Base-by-base conservation (phyloP, 2,113 vertebrate species). In the Ctenomys sociabilis region DNA sequence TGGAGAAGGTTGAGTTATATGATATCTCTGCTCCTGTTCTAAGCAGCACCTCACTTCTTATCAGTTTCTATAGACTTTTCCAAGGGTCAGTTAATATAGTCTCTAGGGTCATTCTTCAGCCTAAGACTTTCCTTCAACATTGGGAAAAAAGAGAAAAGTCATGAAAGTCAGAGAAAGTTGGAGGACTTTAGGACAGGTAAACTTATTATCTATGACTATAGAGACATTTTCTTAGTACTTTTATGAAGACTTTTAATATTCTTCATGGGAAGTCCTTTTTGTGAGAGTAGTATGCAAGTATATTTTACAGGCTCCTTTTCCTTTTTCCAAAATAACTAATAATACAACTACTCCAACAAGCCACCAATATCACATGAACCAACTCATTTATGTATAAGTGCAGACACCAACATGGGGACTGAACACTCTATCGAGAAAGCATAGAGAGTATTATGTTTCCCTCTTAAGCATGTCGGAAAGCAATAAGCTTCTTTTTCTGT, bases 251-350 rank as follows among this genome's bases (percentile, higher is more conserved):
- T 57, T 95, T 88, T 82, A 81, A 75, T 57, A 63, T 88, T 94
- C 72, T 54, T 96, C 45, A 32, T 30, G 63, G 35, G 87, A 86
- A 68, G 4, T 49, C n/a, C n/a, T 88, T 95, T 85, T 81, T 91
- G 4, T 95, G 40, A 94, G 63, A 90, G 59, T 37, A 66, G 52
- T 24, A 40, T 28, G 4, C 37, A 72, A 64, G 35, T 84, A 30
- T 92, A 93, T 70, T 93, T 94, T 81, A 89, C 32, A 91, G 61
- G 7, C 22, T 81, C 59, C 57, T 84, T 90, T 93, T 84, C 26
- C 49, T 77, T 91, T 78, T 21, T 84, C 32, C 64, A 93, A 96
- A 96, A 89, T 91, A 93, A 66, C 66, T 92, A 87, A 92, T 61
- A 95, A 95, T 72, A 85, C 30, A 75, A 40, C 92, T 95, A 82